These are phyloP conservation scores for Oligia strigilis DNA, from an alignment of 2,888 invertebrate species.

Conservation along the genomic window DNA sequence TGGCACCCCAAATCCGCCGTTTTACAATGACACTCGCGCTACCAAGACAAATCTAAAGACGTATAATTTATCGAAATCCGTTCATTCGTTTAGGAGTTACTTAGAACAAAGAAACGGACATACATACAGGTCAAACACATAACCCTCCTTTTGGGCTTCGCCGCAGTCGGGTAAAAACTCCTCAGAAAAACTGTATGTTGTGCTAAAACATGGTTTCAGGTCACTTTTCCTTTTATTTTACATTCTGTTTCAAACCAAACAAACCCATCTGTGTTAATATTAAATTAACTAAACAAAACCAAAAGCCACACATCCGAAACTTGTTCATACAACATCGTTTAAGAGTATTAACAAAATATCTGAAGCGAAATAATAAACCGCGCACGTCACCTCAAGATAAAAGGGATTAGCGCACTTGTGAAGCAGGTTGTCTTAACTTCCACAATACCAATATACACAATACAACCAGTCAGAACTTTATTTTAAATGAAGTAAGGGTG, in stretches of 20 bases:
- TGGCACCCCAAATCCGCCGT: too few relatives aligned
- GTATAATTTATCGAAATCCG: too few relatives aligned
- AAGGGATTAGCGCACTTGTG: conserved; percentile 85
- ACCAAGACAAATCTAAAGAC: too few relatives aligned
- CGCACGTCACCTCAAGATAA: conserved; percentile 88
- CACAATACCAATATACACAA: conserved; percentile 39
- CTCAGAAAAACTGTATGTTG: neutral
- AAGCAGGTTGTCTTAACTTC: conserved; percentile 83
- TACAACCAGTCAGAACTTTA: conserved; percentile 49
- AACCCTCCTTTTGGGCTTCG: too few relatives aligned
- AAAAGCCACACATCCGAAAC: conserved; percentile 60
- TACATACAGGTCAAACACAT: too few relatives aligned
- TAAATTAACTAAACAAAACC: conserved; percentile 60
- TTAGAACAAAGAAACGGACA: too few relatives aligned
- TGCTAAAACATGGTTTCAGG: neutral
- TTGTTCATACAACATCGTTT: conserved; percentile 64
- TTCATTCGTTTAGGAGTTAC: too few relatives aligned
- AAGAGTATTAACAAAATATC: conserved; percentile 81
- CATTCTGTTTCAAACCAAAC: neutral
- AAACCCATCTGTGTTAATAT: conserved; percentile 19
- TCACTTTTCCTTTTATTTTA: neutral
- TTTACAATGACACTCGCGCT: too few relatives aligned
- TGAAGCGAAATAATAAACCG: conserved; percentile 87
- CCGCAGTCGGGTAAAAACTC: neutral
- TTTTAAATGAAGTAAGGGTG: conserved; percentile 43